Evolutionary conservation across 2,888 invertebrate genomes (phyloP), one percentile per base, ranked within the genome.

Genomic region (Lasius fuliginosus): DNA sequence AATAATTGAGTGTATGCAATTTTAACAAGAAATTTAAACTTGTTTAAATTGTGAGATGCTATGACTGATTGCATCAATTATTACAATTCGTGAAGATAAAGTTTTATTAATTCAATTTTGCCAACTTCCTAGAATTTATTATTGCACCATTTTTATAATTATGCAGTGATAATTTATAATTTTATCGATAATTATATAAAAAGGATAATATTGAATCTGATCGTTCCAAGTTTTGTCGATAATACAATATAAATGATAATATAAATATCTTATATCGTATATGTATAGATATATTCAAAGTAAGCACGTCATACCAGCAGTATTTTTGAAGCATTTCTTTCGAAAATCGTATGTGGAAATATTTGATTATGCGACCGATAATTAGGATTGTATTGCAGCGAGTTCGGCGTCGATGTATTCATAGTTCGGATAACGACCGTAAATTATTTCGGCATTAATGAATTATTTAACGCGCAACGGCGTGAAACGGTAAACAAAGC

Each of bases 381-480:
- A 77, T 77, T n/a, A 30, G 67, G 56, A 56, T 76, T 65, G 76
- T 36, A 65, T 77, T 65, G 36, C 65, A 56, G n/a, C 53, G 36
- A 67, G 56, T 77, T 77, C 23, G 62, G 64, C 46, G 36, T 6
- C 64, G 23, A 64, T 64, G 33, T 49, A 23, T 53, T 49, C 15
- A 42, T 23, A 42, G 6, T 23, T 42, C n/a, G 30, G 30, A 15
- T 65, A 79, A 65, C 69, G 64, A 64, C 42, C 84, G 60, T 84
- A 81, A 81, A 84, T 73, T 60, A 74, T 81, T 33, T 53, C 33
- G 58, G 67, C 76, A 58, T 83, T 83, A 81, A 74, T 77, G 83
- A 85, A 85, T 85, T 83, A 85, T 83, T 85, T 85, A 85, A 83
- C 77, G 62, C 68, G 69, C 42, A 15, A 30, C 62, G 77, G 84